A percentile compares a stretch with the other conserved stretches of the same genome.
Conservation (phyloP, 2,888 invertebrate species). For the Germaria angustata region DNA sequence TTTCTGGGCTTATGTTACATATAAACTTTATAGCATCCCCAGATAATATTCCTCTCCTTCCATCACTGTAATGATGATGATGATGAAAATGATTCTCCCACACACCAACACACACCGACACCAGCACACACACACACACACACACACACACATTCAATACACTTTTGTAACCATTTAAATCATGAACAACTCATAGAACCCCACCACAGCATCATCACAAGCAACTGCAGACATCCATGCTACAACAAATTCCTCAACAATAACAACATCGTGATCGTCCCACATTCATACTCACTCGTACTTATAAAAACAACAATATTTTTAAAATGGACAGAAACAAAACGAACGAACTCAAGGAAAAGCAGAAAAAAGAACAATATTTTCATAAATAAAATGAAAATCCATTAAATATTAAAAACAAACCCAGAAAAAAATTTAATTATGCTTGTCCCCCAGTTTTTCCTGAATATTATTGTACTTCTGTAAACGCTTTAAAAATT, state of each 20-base stretch:
- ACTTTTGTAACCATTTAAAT: neutral
- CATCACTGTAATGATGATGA: neutral
- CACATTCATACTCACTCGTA: too few relatives aligned
- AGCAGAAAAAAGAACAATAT: constrained; percentile 57
- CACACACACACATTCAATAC: neutral
- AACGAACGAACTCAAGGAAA: neutral
- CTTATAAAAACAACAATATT: constrained; percentile 5
- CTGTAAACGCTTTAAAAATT: constrained; percentile 55
- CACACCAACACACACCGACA: neutral
- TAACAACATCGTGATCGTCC: neutral
- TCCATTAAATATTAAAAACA: constrained; percentile 66
- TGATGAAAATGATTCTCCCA: constrained; percentile 25
- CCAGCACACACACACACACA: neutral
- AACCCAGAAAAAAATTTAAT: constrained; percentile 63
- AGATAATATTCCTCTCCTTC: constrained; percentile 26
- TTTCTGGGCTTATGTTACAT: neutral
- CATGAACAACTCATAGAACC: neutral
- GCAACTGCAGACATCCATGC: neutral
- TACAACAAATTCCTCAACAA: constrained; percentile 8
- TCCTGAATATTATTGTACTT: constrained; percentile 5
- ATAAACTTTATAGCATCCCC: constrained; percentile 20
- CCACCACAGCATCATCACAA: neutral
- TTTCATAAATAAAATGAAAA: constrained; percentile 66
- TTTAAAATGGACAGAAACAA: constrained; percentile 35
- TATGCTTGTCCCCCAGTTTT: constrained; percentile 56